A percentile compares a stretch with the other conserved stretches of the same genome.
phyloP scores from a whole-genome alignment of 30 jellyfish, hydroid and myxozoan genomes.

The Chironex yamaguchii region DNA sequence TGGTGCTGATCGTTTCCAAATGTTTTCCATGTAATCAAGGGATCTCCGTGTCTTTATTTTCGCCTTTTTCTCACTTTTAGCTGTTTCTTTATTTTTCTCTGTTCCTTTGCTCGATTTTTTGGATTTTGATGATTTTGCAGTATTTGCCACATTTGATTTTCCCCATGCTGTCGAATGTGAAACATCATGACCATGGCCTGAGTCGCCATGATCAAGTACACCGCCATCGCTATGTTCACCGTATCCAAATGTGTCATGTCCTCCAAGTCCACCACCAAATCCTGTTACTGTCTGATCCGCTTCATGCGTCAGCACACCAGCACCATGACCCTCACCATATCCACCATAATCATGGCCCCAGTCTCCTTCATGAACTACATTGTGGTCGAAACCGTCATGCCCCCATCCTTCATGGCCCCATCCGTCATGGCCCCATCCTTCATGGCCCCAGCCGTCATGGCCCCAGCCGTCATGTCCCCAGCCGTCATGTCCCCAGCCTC shows the following conservation, averaged over 20 bases:
- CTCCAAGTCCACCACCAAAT: constrained; percentile 58
- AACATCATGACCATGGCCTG: constrained; percentile 54
- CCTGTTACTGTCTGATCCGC: constrained; percentile 43
- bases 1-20: background rate
- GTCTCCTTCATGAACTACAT: constrained; percentile 40
- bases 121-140: constrained; percentile 11
- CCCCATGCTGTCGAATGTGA: constrained; percentile 56
- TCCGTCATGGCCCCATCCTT: constrained; percentile 68
- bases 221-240: constrained; percentile 42
- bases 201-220: constrained; percentile 23
- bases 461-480: constrained; percentile 61
- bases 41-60: background rate
- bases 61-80: background rate
- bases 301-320: background rate
- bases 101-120: constrained; percentile 32
- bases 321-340: constrained; percentile 40
- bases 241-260: constrained; percentile 8
- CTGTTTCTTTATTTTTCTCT: background rate
- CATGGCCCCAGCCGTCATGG: constrained; percentile 69
- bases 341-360: constrained; percentile 63
- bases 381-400: background rate
- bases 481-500: constrained; percentile 74
- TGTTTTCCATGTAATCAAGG: background rate
- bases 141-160: constrained; percentile 50
- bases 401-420: constrained; percentile 37